Conservation (phyloP, 1,140 invertebrate species). For the Caenorhabditis brenneri region DNA sequence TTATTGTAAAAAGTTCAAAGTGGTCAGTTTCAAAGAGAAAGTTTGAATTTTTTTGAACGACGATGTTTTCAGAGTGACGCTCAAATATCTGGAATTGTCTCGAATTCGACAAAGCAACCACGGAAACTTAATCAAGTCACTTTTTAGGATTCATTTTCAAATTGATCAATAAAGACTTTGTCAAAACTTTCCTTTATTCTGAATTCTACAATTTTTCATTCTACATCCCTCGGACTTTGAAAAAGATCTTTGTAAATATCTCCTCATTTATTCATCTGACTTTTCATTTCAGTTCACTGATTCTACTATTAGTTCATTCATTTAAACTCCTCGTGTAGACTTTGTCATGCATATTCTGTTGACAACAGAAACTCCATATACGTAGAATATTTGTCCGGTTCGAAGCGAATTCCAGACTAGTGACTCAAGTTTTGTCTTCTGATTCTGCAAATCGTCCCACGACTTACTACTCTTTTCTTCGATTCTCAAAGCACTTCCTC, state of each 20-base stretch:
- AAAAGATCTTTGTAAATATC: background rate
- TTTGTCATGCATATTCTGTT: background rate
- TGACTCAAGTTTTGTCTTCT: background rate
- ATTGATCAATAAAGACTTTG: background rate
- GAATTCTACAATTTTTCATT: background rate
- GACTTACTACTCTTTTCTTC: too few species aligned
- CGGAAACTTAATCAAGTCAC: background rate
- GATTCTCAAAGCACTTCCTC: too few species aligned
- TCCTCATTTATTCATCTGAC: background rate
- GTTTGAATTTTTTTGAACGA: background rate
- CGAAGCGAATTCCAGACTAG: background rate
- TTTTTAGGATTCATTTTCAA: background rate
- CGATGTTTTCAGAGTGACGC: conserved; percentile 4
- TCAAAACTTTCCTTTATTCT: background rate
- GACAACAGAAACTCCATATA: background rate
- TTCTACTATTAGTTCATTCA: background rate
- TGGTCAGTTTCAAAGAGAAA: background rate
- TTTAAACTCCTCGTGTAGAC: background rate
- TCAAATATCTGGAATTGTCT: background rate
- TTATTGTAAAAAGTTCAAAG: background rate
- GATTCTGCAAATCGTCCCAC: background rate
- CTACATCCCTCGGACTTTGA: too few species aligned
- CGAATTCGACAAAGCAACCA: background rate
- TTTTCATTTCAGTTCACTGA: background rate
- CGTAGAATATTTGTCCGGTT: background rate